phyloP scores from a whole-genome alignment of 2,888 invertebrate genomes.

The Incurvaria masculella region DNA sequence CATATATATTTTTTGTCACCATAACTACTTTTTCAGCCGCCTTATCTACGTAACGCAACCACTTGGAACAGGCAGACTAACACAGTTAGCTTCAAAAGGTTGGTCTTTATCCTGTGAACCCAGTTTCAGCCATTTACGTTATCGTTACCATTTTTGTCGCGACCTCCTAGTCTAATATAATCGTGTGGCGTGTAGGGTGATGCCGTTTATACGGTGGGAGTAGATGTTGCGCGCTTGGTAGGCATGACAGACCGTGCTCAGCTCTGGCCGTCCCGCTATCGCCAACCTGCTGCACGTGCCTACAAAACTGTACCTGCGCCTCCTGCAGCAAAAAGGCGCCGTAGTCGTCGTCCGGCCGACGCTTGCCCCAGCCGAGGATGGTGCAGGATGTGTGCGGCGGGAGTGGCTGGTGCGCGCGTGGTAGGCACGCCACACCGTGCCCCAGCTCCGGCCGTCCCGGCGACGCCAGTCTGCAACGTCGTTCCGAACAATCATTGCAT shows the following conservation, averaged over 20 bases:
- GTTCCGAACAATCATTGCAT: no score
- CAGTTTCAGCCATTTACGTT: no score
- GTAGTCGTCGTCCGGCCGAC: conserved; percentile 67
- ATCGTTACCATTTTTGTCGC: no score
- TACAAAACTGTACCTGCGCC: conserved; percentile 81
- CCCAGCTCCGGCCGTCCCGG: conserved; percentile 36
- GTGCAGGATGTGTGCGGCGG: conserved; percentile 68
- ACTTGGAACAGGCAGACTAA: no score
- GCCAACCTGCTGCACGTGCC: no score
- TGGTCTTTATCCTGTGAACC: no score
- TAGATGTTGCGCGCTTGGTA: conserved; percentile 69
- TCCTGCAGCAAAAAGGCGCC: conserved; percentile 85
- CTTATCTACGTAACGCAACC: no score
- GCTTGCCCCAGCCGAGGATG: conserved; percentile 93
- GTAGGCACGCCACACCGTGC: conserved; percentile 76
- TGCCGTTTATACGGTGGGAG: conserved; percentile 63
- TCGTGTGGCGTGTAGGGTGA: no score
- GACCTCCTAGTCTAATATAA: no score
- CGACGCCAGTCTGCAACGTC: conserved; percentile 29
- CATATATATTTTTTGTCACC: no score
- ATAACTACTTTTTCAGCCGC: no score
- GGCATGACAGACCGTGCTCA: conserved; percentile 69
- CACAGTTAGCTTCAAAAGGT: no score
- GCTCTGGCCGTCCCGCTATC: conserved; percentile 29
- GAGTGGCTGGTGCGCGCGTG: conserved; percentile 64